Conservation (phyloP, 2,888 invertebrate species). For the Unio pictorum region DNA sequence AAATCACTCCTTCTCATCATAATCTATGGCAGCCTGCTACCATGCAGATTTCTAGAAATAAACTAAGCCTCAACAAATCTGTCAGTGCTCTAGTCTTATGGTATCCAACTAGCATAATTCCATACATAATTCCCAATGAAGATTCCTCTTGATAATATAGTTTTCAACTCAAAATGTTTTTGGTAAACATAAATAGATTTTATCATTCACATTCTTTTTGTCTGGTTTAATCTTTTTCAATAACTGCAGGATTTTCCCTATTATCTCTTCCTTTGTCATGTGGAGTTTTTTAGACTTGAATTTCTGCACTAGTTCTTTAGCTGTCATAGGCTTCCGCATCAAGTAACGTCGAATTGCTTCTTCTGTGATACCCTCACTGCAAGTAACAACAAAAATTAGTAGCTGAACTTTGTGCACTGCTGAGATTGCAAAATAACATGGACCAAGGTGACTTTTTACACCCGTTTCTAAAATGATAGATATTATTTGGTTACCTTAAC, state of each 20-base stretch:
- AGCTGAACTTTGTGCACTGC: not conserved
- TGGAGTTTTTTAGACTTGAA: constrained; percentile 95
- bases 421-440: too few species aligned
- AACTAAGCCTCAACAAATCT: too few species aligned
- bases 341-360: constrained; percentile 95
- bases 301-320: constrained; percentile 94
- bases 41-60: too few species aligned
- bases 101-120: too few species aligned
- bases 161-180: constrained; percentile 23
- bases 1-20: too few species aligned
- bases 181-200: constrained; percentile 88
- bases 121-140: too few species aligned
- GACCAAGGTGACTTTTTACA: too few species aligned
- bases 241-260: constrained; percentile 94
- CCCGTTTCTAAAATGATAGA: too few species aligned
- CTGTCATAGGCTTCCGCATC: constrained; percentile 97
- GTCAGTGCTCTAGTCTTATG: too few species aligned
- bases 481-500: too few species aligned
- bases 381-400: constrained; percentile 8
- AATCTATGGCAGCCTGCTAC: too few species aligned
- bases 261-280: constrained; percentile 89
- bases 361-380: constrained; percentile 81
- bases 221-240: constrained; percentile 94
- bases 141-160: too few species aligned
- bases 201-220: constrained; percentile 91